A percentile compares a stretch with the other conserved stretches of the same genome.
These are phyloP conservation scores for Pseudobourletiella spinata DNA, from an alignment of 1,140 invertebrate genomes.

Conservation along the genomic window DNA sequence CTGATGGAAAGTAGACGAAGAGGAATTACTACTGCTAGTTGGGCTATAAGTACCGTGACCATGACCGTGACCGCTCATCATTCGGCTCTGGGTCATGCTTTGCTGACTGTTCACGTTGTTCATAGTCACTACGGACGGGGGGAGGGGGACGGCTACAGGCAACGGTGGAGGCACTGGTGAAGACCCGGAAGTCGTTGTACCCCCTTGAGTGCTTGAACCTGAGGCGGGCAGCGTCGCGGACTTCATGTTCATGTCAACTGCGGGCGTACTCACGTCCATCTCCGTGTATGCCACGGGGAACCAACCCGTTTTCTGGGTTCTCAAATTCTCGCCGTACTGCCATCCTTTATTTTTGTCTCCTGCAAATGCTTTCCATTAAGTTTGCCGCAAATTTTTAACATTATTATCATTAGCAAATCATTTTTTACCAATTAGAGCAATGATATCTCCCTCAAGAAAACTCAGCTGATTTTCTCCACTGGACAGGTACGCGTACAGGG, in stretches of 20 bases:
- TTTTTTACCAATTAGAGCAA: conserved; percentile 63
- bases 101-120: conserved; percentile 18
- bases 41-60: conserved; percentile 9
- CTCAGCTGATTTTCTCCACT: conserved; percentile 85
- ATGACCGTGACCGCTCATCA: conserved; percentile 1
- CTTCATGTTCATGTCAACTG: conserved; percentile 20
- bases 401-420: background rate
- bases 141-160: conserved; percentile 43
- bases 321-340: conserved; percentile 87
- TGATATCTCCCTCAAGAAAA: conserved; percentile 81
- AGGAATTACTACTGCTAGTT: conserved; percentile 10
- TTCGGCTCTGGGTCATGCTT: background rate
- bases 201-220: conserved; percentile 34
- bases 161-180: conserved; percentile 44
- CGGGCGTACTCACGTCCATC: conserved; percentile 41
- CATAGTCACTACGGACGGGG: conserved; percentile 2
- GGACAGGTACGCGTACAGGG: conserved; percentile 79
- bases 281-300: conserved; percentile 90
- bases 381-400: background rate
- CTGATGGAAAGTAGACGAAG: conserved; percentile 16
- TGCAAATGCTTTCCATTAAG: too few relatives aligned
- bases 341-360: conserved; percentile 80
- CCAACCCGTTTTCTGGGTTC: conserved; percentile 84
- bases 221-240: background rate
- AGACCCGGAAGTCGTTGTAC: conserved; percentile 21